These are phyloP conservation scores for Limnothrissa miodon DNA, from an alignment of 2,113 vertebrate species.

Conservation along the genomic window DNA sequence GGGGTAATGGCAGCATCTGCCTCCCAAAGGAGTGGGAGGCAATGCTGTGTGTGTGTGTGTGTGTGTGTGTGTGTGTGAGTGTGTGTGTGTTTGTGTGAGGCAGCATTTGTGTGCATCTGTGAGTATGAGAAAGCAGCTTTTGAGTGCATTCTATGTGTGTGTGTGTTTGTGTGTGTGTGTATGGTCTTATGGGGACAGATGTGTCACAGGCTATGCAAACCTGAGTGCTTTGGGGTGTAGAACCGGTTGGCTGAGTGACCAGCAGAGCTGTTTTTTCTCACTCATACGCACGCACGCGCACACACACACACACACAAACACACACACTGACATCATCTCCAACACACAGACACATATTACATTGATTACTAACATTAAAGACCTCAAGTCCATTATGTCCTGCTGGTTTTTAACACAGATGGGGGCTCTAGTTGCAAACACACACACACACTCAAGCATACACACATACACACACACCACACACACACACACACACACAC, in stretches of 20 bases:
- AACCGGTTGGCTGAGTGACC: background rate
- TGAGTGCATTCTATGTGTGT: background rate
- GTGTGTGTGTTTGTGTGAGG: background rate
- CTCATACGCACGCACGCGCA: background rate
- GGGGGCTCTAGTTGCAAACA: background rate
- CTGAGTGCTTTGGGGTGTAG: background rate
- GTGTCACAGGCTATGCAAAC: background rate
- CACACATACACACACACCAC: background rate
- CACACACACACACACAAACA: background rate
- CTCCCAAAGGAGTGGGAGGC: conserved; percentile 10
- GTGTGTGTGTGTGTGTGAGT: conserved; percentile 13
- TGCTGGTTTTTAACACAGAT: background rate
- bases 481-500: conserved; percentile 9
- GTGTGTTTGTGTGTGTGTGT: background rate
- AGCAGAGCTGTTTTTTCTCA: background rate
- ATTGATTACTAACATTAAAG: conserved; percentile 11
- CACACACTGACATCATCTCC: conserved; percentile 14
- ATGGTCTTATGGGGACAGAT: background rate
- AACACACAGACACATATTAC: conserved; percentile 7
- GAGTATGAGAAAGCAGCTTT: background rate
- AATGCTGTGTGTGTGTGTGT: background rate
- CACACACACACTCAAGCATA: conserved; percentile 31
- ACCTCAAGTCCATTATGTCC: background rate
- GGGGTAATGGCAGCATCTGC: conserved; percentile 58
- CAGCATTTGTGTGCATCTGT: background rate